These are phyloP conservation scores for Aculops lycopersici DNA, from an alignment of 1,140 invertebrate species.

Conservation along the genomic window DNA sequence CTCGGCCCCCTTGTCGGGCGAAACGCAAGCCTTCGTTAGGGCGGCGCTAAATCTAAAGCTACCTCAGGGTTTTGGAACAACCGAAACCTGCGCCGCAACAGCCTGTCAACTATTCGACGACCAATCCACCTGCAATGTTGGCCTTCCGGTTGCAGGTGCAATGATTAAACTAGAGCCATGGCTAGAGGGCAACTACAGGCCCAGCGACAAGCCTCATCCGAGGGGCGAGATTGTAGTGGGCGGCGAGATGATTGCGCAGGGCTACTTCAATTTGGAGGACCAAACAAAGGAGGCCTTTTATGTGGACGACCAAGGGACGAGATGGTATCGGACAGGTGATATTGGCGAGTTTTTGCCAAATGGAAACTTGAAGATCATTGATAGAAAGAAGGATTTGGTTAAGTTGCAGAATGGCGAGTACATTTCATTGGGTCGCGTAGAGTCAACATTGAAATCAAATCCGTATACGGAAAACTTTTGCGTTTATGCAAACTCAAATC, in stretches of 20 bases:
- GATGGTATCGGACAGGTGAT: slow-evolving; percentile 10
- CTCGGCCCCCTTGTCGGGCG: slow-evolving; percentile 54
- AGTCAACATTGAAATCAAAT: slow-evolving; percentile 63
- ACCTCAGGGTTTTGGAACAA: slow-evolving; percentile 5
- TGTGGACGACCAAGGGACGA: slow-evolving; percentile 5
- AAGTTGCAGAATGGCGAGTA: slow-evolving; percentile 21
- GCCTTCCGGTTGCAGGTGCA: slow-evolving; percentile 4
- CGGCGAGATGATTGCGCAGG: slow-evolving; percentile 19
- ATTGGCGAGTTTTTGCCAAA: slow-evolving; percentile 10
- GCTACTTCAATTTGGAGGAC: slow-evolving; percentile 11
- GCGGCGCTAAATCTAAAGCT: background rate
- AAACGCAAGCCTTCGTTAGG: slow-evolving; percentile 15
- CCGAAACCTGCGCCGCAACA: slow-evolving; percentile 4
- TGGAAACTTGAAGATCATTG: slow-evolving; percentile 10
- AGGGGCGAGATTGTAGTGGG: slow-evolving; percentile 65
- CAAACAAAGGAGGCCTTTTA: slow-evolving; percentile 6
- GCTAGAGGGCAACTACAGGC: slow-evolving; percentile 41
- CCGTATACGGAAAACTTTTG: slow-evolving; percentile 76
- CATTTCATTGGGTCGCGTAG: slow-evolving; percentile 27
- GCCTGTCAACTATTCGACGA: slow-evolving; percentile 7
- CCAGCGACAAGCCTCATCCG: slow-evolving; percentile 57
- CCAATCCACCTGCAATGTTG: slow-evolving; percentile 5
- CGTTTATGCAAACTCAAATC: slow-evolving; percentile 51
- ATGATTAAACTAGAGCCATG: slow-evolving; percentile 18
- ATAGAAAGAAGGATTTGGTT: slow-evolving; percentile 7